Evolutionary conservation across 2,888 invertebrate genomes (phyloP).

Genomic region (Brachylomia viminalis): DNA sequence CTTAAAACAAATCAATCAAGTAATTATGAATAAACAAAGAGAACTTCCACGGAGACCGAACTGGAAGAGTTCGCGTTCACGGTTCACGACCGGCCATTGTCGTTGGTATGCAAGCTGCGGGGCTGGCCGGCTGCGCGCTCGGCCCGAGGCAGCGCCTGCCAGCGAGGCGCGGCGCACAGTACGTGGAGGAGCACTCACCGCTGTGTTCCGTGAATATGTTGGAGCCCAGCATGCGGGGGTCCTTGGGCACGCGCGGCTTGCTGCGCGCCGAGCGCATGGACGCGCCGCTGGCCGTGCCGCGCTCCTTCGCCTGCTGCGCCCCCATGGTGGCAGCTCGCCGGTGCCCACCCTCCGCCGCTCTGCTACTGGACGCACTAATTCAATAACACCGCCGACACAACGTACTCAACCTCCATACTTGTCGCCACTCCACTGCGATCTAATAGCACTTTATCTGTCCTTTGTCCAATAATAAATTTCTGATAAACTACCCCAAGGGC

Average conservation of each 20-base stretch:
- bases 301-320: constrained; percentile 98
- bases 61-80: not conserved
- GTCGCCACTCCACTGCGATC: constrained; percentile 29
- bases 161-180: not conserved
- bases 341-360: constrained; percentile 66
- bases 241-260: constrained; percentile 94
- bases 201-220: constrained; percentile 98
- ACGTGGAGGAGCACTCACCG: constrained; percentile 91
- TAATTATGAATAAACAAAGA: not conserved
- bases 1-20: not conserved
- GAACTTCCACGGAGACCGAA: not conserved
- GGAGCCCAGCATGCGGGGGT: constrained; percentile 95
- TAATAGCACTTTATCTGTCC: constrained; percentile 47
- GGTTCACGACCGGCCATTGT: not conserved
- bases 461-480: constrained; percentile 23
- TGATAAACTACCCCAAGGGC: constrained; percentile 51
- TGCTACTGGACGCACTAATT: constrained; percentile 76
- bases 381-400: constrained; percentile 79
- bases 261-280: constrained; percentile 94
- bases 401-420: constrained; percentile 77
- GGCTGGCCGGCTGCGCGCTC: not conserved
- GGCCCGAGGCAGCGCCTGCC: not conserved
- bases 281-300: constrained; percentile 93
- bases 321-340: constrained; percentile 92
- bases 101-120: too few species aligned